Conservation (phyloP, 1,140 invertebrate species). For the Drosophila cardini region DNA sequence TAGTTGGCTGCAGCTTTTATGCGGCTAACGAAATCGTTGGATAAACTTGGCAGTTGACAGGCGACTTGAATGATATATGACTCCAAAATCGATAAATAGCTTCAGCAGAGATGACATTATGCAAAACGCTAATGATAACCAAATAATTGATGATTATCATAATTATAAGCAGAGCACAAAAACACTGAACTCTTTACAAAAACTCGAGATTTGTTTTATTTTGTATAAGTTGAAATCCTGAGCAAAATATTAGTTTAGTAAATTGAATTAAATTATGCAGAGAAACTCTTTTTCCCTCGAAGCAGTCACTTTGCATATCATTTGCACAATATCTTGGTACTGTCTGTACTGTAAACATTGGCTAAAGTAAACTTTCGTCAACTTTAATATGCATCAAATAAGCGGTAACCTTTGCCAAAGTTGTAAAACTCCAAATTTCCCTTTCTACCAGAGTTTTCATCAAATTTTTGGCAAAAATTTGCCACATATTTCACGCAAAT, state of each 20-base stretch:
- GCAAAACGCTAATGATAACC: slow-evolving; percentile 1
- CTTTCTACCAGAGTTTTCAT: slow-evolving; percentile 15
- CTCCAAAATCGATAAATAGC: slow-evolving; percentile 11
- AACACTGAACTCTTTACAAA: not conserved
- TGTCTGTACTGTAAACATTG: slow-evolving; percentile 18
- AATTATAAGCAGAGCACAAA: not conserved
- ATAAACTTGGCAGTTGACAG: slow-evolving; percentile 36
- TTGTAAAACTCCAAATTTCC: not conserved
- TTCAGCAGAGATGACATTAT: not conserved
- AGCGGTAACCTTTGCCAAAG: slow-evolving; percentile 48
- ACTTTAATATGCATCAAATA: slow-evolving; percentile 55
- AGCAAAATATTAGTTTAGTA: slow-evolving; percentile 50
- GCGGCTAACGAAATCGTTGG: slow-evolving; percentile 21
- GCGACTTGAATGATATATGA: slow-evolving; percentile 23
- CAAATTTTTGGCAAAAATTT: slow-evolving; percentile 42
- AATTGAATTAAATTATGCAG: slow-evolving; percentile 61
- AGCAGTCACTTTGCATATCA: slow-evolving; percentile 52
- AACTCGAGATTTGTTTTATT: not conserved
- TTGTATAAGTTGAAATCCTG: slow-evolving; percentile 12
- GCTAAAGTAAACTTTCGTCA: slow-evolving; percentile 50
- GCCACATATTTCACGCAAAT: slow-evolving; percentile 60
- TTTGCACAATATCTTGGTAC: slow-evolving; percentile 22
- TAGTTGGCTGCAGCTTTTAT: slow-evolving; percentile 20
- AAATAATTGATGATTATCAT: not conserved
- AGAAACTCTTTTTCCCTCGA: slow-evolving; percentile 29